These are phyloP conservation scores for Sterrhoptilus dennistouni DNA, from an alignment of 2,113 vertebrate species.

Conservation along the genomic window DNA sequence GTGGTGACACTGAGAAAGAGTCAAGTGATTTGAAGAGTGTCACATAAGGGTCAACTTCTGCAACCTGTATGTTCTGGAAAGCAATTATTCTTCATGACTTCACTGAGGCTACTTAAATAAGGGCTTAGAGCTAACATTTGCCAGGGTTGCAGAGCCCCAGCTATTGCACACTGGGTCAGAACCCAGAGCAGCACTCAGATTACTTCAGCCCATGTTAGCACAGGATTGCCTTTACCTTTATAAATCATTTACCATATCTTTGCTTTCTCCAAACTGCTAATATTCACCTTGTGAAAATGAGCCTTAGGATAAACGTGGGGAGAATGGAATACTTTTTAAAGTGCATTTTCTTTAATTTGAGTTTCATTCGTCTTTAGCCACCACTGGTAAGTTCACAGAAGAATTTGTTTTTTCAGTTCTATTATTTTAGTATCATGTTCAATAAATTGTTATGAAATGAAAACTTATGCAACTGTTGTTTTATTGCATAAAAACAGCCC, in stretches of 20 bases:
- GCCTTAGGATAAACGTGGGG: neutral
- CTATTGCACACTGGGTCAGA: accelerated
- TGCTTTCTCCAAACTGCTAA: neutral
- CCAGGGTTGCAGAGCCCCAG: neutral
- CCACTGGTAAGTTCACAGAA: neutral
- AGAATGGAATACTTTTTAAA: neutral
- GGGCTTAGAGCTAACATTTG: neutral
- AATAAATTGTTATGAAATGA: neutral
- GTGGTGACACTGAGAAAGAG: neutral
- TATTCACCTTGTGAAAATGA: neutral
- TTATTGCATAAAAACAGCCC: neutral
- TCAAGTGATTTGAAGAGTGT: neutral
- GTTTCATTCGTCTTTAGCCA: neutral
- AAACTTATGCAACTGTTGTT: neutral
- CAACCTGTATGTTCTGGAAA: neutral
- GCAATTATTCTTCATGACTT: neutral
- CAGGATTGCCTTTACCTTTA: neutral
- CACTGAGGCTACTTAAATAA: neutral
- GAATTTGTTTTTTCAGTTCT: neutral
- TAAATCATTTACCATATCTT: neutral
- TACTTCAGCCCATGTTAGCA: neutral
- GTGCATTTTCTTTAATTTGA: neutral
- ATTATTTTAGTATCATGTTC: neutral
- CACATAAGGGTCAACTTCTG: neutral
- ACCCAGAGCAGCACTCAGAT: neutral